Base-by-base conservation (phyloP, 2,113 vertebrate genomes). In the Helogale parvula region DNA sequence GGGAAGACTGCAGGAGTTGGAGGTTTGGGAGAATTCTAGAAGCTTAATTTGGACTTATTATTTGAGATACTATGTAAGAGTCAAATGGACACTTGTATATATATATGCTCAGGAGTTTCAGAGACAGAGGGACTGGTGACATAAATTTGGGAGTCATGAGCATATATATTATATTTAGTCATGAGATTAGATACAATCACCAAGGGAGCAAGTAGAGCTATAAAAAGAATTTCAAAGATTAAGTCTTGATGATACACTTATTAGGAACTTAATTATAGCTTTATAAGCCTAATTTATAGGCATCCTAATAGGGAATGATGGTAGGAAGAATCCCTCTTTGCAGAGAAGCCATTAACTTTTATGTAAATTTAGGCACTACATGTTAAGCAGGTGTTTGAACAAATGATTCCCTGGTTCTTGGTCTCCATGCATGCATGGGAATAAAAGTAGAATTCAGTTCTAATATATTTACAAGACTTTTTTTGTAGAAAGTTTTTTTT, bases 381-480 rank as follows among this genome's bases (percentile, higher is more conserved):
- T 21, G n/a, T 9, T 88, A 52, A 35, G 5, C 45, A 16, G 7
- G 27, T 83, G 14, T 65, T 88, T 83, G 71, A 52, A 89, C 19
- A 87, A 79, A 80, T 82, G 65, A 63, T 54, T 83, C 7, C 14
- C 17, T 71, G 25, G 11, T 63, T 74, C 38, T 19, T 27, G 47
- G 45, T 93, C 33, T 93, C 25, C 25, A 72, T n/a, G 25, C 19
- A n/a, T 1, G 3, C 54, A 71, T 84, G 54, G 45, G 25, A 65
- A 63, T 81, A 74, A 45, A 50, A 80, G 38, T 76, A 88, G 33
- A 94, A 97, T 85, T 85, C 81, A 91, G n/a, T 38, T 47, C 41
- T 94, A 66, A 90, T 79, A 77, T 74, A 77, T 50, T 69, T 88
- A 84, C 54, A 65, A 82, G 35, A 57, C 23, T 31, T 50, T 63